Conservation (phyloP, 1,140 invertebrate species). For the Megalopta genalis region DNA sequence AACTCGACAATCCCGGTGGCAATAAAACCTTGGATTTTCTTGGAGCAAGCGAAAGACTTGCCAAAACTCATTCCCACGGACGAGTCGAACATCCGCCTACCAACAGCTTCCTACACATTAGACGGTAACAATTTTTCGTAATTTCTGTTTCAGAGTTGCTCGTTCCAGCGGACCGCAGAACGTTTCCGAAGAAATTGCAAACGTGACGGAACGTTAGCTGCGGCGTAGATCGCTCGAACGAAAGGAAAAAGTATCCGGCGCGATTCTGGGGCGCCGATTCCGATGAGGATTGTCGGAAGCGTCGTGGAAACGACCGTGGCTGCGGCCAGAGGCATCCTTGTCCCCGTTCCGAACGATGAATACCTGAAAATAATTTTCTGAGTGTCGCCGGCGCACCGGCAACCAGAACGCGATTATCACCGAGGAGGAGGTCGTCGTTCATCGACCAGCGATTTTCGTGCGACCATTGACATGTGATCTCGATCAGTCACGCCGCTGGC, state of each 20-base stretch:
- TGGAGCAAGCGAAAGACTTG: too few relatives aligned
- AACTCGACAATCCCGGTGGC: too few relatives aligned
- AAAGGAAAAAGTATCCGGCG: constrained; percentile 8
- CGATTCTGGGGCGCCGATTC: constrained; percentile 22
- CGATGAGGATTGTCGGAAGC: neutral
- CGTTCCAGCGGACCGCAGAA: neutral
- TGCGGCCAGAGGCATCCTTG: constrained; percentile 25
- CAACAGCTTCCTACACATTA: neutral
- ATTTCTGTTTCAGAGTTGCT: constrained; percentile 51
- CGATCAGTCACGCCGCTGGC: too few relatives aligned
- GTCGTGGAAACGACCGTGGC: neutral
- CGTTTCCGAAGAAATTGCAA: constrained; percentile 31
- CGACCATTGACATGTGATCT: too few relatives aligned
- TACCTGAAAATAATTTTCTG: constrained; percentile 32
- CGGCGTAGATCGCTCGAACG: neutral
- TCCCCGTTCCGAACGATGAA: constrained; percentile 6
- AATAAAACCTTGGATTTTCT: too few relatives aligned
- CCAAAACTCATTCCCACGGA: too few relatives aligned
- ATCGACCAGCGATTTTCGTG: neutral
- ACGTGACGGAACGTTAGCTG: constrained; percentile 26
- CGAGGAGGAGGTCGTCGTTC: neutral
- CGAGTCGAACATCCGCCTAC: neutral
- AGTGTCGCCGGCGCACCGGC: neutral
- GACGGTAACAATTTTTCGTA: constrained; percentile 4
- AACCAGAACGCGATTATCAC: neutral